Base-by-base conservation (phyloP, 2,888 invertebrate species). In the Lepidocyrtoides sp. region DNA sequence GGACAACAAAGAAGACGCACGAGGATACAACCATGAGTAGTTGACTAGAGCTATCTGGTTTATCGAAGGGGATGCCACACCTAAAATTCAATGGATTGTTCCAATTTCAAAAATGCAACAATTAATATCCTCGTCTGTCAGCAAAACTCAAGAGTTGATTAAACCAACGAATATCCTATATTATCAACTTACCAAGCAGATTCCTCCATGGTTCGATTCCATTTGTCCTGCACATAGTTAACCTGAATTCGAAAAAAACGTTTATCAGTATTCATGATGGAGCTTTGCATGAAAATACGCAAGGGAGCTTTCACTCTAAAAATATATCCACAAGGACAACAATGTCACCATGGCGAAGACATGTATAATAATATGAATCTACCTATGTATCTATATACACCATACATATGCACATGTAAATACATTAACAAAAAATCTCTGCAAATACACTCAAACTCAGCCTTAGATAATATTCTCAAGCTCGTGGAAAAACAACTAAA, bases 1-100 rank as follows among this genome's bases (percentile, higher is more conserved):
- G 96, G 20, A 95, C 93, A 14, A 95, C 95, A 94, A 96, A 96
- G 92, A 96, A 95, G n/a, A 95, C 91, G 89, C 95, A 95, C 2
- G 95, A 95, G 4, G 95, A 95, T n/a, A 95, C 92, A 48, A 95
- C 95, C 94, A 96, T 95, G 63, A 95, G 94, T 57, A 95, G 94
- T 79, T 94, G 93, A 66, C 93, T 93, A 8, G 92, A 89, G n/a
- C 94, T 92, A 20, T 94, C 92, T 0, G 95, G 95, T 26, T 94
- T 93, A 91, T 95, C 94, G 91, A 95, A 95, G 5, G 95, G 95
- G 12, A 95, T 93, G 2, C 95, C 95, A 87, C 95, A 95, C 95
- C 95, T 4, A 36, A 7, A 2, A 36, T n/a, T n/a, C n/a, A n/a
- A n/a, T n/a, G n/a, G n/a, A n/a, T n/a, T 36, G 36, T 36, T 36